Percentiles rank a stretch among this genome's conserved stretches.
Evolutionary conservation across 2,797 vertebrate species (phyloP).

Genomic region (Apogon talboti): DNA sequence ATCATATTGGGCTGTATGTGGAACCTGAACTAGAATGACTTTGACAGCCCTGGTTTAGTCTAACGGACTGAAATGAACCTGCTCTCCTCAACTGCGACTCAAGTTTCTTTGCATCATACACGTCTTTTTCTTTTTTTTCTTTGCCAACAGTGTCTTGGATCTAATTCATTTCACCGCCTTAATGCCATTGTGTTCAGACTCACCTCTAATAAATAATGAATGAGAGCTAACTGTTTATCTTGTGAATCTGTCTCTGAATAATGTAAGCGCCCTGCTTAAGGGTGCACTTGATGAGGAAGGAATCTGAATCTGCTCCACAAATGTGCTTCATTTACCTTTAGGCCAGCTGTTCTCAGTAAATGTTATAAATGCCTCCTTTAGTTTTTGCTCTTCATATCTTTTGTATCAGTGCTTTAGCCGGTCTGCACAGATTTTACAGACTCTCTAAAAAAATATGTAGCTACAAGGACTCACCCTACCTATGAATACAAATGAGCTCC

Average conservation of each 20-base stretch:
- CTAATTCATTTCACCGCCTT: constrained; percentile 40
- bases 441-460: constrained; percentile 9
- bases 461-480: constrained; percentile 26
- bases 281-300: constrained; percentile 39
- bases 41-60: too few species aligned
- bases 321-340: constrained; percentile 36
- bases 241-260: constrained; percentile 47
- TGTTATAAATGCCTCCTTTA: constrained; percentile 36
- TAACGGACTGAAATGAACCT: too few species aligned
- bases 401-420: constrained; percentile 38
- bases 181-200: constrained; percentile 36
- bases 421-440: constrained; percentile 26
- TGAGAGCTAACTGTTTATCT: constrained; percentile 58
- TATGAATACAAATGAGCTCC: constrained; percentile 54
- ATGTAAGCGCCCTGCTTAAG: constrained; percentile 45
- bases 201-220: constrained; percentile 66
- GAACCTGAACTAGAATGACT: too few species aligned
- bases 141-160: not conserved
- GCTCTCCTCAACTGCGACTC: too few species aligned
- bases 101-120: constrained; percentile 9
- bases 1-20: too few species aligned
- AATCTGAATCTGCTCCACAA: constrained; percentile 24
- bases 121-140: constrained; percentile 9
- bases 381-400: constrained; percentile 22
- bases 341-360: constrained; percentile 38